Percentiles rank a stretch among this genome's conserved stretches.
These are phyloP conservation scores for Etheostoma spectabile DNA, from an alignment of 2,113 vertebrate species.

Conservation along the genomic window DNA sequence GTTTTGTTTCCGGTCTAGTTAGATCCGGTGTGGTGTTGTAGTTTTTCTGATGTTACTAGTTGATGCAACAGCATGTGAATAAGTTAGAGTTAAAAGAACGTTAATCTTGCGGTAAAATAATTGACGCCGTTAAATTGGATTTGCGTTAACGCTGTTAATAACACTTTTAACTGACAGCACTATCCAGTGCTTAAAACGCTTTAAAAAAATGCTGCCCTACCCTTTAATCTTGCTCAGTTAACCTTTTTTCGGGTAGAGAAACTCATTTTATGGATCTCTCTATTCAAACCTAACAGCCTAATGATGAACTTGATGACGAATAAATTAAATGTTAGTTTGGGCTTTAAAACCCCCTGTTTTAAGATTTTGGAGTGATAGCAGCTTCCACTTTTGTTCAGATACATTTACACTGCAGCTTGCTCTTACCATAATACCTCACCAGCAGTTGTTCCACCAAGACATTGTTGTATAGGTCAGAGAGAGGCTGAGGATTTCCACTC, in stretches of 20 bases:
- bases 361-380: neutral
- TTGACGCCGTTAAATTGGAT: too few relatives aligned
- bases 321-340: neutral
- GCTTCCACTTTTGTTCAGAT: neutral
- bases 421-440: neutral
- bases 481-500: neutral
- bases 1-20: too few relatives aligned
- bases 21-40: too few relatives aligned
- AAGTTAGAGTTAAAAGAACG: too few relatives aligned
- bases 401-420: neutral
- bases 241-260: neutral
- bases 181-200: too few relatives aligned
- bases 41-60: too few relatives aligned
- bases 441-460: neutral
- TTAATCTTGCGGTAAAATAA: too few relatives aligned
- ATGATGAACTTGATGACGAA: neutral
- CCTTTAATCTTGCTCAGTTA: neutral
- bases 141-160: too few relatives aligned
- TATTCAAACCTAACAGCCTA: neutral
- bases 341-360: neutral
- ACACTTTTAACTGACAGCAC: too few relatives aligned
- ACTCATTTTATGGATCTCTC: neutral
- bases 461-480: neutral
- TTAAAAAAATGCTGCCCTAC: too few relatives aligned
- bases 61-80: too few relatives aligned